Evolutionary conservation across 2,797 vertebrate species (phyloP).

Genomic region (Enteromius mattozi): DNA sequence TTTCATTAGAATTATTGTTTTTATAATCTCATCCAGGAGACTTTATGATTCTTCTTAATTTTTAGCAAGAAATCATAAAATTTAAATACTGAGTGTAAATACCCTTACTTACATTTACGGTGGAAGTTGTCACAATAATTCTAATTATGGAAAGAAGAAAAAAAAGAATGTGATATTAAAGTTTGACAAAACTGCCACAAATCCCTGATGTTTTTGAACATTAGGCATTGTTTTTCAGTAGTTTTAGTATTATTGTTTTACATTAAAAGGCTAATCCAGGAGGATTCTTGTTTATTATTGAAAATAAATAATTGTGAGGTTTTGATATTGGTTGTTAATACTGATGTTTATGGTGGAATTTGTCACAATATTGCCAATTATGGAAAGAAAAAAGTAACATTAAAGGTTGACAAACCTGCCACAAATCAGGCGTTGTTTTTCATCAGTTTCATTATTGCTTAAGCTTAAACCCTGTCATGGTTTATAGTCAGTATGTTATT

Average conservation of each 20-base stretch:
- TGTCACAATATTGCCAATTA: background rate
- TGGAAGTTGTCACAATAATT: background rate
- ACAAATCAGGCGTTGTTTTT: background rate
- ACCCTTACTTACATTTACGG: background rate
- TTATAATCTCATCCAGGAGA: background rate
- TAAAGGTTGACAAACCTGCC: background rate
- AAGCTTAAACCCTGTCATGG: background rate
- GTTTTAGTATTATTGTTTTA: background rate
- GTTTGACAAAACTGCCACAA: background rate
- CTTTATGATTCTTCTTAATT: background rate
- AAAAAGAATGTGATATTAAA: too few relatives aligned
- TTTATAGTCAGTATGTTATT: background rate
- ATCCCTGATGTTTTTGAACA: background rate
- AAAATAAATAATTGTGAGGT: background rate
- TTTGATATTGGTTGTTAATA: background rate
- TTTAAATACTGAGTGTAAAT: too few relatives aligned
- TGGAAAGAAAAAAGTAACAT: background rate
- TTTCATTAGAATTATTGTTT: background rate
- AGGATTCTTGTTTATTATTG: background rate
- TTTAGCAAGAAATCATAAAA: background rate
- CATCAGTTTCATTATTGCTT: constrained; percentile 2
- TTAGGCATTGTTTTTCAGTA: background rate
- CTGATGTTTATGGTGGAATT: background rate
- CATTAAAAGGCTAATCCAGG: background rate
- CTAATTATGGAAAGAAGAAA: too few relatives aligned